Base-by-base conservation (phyloP, 2,888 invertebrate genomes). In the Drosophila neonasuta region DNA sequence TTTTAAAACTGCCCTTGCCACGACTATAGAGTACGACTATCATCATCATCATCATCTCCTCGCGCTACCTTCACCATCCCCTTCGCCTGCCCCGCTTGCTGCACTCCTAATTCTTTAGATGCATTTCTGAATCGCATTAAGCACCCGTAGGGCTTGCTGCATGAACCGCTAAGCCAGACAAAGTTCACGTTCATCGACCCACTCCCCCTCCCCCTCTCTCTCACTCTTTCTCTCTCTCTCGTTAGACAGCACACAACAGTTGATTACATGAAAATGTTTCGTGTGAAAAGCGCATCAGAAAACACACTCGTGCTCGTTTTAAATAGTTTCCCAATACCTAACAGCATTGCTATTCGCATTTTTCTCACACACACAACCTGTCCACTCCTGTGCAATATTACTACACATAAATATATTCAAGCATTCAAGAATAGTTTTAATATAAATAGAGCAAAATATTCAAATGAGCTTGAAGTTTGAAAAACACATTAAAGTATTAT, bases 101-200 rank as follows among this genome's bases (percentile, higher is more conserved):
- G 15, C 36, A 17, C 59, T 52, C 32, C 61, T 65, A 50, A 61
- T 77, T 49, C 68, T 54, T 60, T 65, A 56, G 61, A 68, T 74
- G 77, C 73, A 74, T 77, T 74, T 74, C 59, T 58, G 73, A 64
- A 73, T 68, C 73, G 68, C 68, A 77, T 77, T 77, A 68, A 62
- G 65, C 64, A 59, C 30, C 56, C 64, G 60, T 32, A 44, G 60
- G 58, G 74, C 65, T 49, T 55, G 69, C 59, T 42, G 66, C 63
- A 17, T 63, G 56, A 42, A 62, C 57, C 67, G 74, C 67, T 69
- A 77, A 80, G 86, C 83, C 74, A 55, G 66, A 66, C 77, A 85
- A 82, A 82, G 83, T 82, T 80, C 86, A 83, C 71, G 77, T 73
- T 64, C 71, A 82, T 69, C 68, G 69, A 65, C 68, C 68, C 61